Evolutionary conservation across 2,113 vertebrate genomes (phyloP), one percentile per base, ranked within the genome.

Genomic region (Tragulus kanchil): DNA sequence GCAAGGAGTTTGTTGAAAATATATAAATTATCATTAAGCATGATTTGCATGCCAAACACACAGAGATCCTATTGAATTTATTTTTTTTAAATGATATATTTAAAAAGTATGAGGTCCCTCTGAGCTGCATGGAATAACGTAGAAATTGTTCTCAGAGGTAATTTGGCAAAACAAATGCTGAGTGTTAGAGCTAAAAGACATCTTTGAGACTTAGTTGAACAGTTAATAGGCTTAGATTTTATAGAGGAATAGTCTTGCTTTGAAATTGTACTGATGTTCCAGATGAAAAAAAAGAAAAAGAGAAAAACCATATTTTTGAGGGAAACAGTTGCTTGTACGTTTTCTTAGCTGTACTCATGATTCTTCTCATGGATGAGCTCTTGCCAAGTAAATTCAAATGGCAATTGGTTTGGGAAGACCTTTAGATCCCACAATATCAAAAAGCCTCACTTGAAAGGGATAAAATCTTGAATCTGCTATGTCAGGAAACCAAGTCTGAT

Each of bases 1-100:
- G 65, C 31, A 42, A 82, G 54, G 48, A 1, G 61, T 97, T 65
- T 86, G 78, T 87, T 91, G 81, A 92, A 94, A 92, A 81, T 56
- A 50, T 31, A 82, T 93, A 59, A 79, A 71, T 92, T 36, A 82
- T 67, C 86, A 62, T 58, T 36, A 28, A 59, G 56, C 31, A 28
- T 36, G 56, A 94, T 94, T 79, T 92, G 31, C 61, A 65, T 90
- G 69, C 52, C 87, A 78, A 96, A 48, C 3, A 48, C 3, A 85
- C 81, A 82, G 42, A 3, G 17, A 59, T 12, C 5, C 26, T 36
- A 26, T 9, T 36, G 69, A 48, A 36, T 36, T 25, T 17, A 42
- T 73, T 54, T 36, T 25, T 17, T 48, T 73, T 54, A 14, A 81
- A 42, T 64, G 42, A 61, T 61, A 45, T 14, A 77, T 83, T 83